Percentiles rank a stretch among this genome's conserved stretches.
phyloP scores from a whole-genome alignment of 2,888 invertebrate species.

The Azorinus chamasolen region DNA sequence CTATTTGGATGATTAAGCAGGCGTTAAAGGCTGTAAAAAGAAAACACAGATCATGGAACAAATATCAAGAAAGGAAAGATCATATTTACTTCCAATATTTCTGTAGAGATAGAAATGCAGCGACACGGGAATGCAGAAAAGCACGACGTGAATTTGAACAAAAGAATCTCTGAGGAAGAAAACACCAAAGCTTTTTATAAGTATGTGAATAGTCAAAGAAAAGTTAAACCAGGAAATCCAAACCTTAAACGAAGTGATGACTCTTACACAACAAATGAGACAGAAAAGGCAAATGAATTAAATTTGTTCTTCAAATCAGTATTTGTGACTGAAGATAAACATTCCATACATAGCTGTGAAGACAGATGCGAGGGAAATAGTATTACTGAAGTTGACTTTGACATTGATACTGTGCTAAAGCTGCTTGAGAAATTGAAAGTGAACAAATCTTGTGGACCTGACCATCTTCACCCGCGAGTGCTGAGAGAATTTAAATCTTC shows the following conservation, averaged over 20 bases:
- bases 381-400: neutral
- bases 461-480: neutral
- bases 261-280: neutral
- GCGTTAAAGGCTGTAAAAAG: constrained; percentile 7
- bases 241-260: constrained; percentile 11
- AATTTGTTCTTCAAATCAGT: constrained; percentile 15
- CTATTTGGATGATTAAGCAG: constrained; percentile 13
- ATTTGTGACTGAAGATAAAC: constrained; percentile 2
- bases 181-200: constrained; percentile 28
- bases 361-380: constrained; percentile 15
- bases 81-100: constrained; percentile 1
- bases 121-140: constrained; percentile 22
- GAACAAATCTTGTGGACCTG: constrained; percentile 13
- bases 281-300: constrained; percentile 16
- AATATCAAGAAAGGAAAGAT: constrained; percentile 4
- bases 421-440: constrained; percentile 11
- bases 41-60: constrained; percentile 13
- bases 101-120: constrained; percentile 7
- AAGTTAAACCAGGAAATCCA: constrained; percentile 12
- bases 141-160: constrained; percentile 19
- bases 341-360: constrained; percentile 1
- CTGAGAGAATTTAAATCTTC: constrained; percentile 3
- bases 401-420: constrained; percentile 1
- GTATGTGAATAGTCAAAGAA: constrained; percentile 9
- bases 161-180: constrained; percentile 3